Base-by-base conservation (phyloP, 2,888 invertebrate species). In the Herminia tarsipennalis region DNA sequence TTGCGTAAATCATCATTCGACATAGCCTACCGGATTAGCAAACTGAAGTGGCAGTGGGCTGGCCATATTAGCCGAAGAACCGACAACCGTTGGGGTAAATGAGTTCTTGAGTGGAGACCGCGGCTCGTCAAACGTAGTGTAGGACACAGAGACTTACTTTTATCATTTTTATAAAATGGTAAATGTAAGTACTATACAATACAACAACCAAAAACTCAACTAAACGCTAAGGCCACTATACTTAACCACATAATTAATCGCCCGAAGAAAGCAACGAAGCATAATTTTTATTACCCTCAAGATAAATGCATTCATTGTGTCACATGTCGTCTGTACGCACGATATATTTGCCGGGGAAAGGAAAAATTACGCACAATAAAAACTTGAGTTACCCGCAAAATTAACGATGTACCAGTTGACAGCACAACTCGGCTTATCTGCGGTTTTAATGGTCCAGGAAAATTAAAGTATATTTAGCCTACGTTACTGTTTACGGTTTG, bases 371-470 rank as follows among this genome's bases (percentile, higher is more conserved):
- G 65, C 64, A 81, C 81, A 83, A 84, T 84, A 87, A 88, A 88
- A 89, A 86, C 76, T 81, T 76, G 84, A 85, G 64, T 81, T 73
- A 79, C 71, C 70, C 68, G 67, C 70, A 61, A 86, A 87, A 89
- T 89, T 88, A 88, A 88, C 88, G 88, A 88, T 83, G 86, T 86
- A 78, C 70, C 79, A 82, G 87, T 85, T 84, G 88, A 88, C 88
- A 86, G 87, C 56, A 36, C 30, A 56, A 72, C 69, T 71, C 63
- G 58, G 83, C 86, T 88, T 88, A 88, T 88, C 88, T 87, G 52
- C 66, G 66, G 66, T 78, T 78, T 83, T 85, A 86, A 83, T 82
- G 84, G 78, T 60, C 60, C 64, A 69, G 61, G 70, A 70, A 76
- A 60, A 57, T 56, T 43, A 46, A 38, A 39, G 36, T 42, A 54